A percentile compares a stretch with the other conserved stretches of the same genome.
These are phyloP conservation scores for Rhyacophila evoluta DNA, from an alignment of 2,888 invertebrate genomes.

Conservation along the genomic window DNA sequence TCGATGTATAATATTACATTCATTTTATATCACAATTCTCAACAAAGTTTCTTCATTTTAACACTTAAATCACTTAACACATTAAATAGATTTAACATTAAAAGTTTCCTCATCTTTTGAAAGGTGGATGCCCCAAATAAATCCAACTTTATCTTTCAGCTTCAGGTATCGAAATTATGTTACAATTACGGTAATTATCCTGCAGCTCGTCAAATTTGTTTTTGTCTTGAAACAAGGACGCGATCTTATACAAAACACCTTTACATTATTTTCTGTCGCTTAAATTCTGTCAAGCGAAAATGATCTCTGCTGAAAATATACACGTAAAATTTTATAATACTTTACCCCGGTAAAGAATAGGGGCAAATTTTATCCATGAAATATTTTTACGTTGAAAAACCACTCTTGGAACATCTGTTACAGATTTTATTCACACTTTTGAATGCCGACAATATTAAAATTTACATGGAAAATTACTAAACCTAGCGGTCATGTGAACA, in stretches of 20 bases:
- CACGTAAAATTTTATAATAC: background rate
- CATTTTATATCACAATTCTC: too few relatives aligned
- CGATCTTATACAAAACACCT: background rate
- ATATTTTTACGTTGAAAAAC: background rate
- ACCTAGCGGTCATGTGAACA: too few relatives aligned
- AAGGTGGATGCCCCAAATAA: background rate
- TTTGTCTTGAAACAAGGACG: background rate
- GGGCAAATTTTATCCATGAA: background rate
- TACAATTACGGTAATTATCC: background rate
- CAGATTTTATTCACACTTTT: background rate
- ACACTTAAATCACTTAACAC: background rate
- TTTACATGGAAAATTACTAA: background rate
- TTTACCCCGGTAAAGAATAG: background rate
- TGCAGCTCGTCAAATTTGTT: background rate
- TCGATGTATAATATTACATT: too few relatives aligned
- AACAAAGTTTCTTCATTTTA: background rate
- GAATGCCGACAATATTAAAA: background rate
- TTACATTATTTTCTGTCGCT: background rate
- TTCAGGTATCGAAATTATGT: background rate
- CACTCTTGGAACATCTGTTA: background rate
- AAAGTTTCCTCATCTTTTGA: background rate
- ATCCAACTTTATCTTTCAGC: background rate
- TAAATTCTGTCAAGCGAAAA: background rate
- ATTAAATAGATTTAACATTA: background rate
- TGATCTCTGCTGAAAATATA: background rate